A percentile compares a stretch with the other conserved stretches of the same genome.
Evolutionary conservation across 2,888 invertebrate genomes (phyloP).

Genomic region (Spisula subtruncata): DNA sequence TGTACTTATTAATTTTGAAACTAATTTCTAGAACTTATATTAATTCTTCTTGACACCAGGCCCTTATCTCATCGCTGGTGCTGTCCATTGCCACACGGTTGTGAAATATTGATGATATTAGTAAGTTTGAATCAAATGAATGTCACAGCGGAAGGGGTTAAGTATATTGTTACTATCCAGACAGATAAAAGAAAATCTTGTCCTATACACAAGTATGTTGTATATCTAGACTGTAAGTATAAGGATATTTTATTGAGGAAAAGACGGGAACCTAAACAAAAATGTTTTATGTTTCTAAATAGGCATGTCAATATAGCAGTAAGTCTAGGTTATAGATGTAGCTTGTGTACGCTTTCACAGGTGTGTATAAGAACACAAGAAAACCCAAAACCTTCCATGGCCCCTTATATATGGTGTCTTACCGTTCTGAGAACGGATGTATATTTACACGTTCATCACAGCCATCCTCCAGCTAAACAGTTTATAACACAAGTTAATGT

Average conservation of each 20-base stretch:
- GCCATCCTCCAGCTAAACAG: constrained; percentile 26
- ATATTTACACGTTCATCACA: constrained; percentile 41
- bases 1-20: too few relatives aligned
- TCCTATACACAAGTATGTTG: neutral
- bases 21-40: too few relatives aligned
- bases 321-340: constrained; percentile 36
- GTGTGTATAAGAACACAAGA: constrained; percentile 34
- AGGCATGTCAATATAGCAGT: constrained; percentile 33
- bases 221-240: neutral
- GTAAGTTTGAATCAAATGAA: neutral
- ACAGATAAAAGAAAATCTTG: neutral
- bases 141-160: neutral
- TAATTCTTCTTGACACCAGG: too few relatives aligned
- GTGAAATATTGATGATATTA: neutral
- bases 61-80: too few relatives aligned
- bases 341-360: constrained; percentile 17
- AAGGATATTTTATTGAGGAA: neutral
- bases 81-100: too few relatives aligned
- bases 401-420: constrained; percentile 38
- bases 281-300: constrained; percentile 15
- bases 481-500: constrained; percentile 19
- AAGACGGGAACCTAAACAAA: neutral
- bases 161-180: neutral
- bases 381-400: constrained; percentile 38
- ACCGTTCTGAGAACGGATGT: constrained; percentile 67